Conservation (phyloP, 2,113 vertebrate genomes). For the Melanostigma gelatinosum region DNA sequence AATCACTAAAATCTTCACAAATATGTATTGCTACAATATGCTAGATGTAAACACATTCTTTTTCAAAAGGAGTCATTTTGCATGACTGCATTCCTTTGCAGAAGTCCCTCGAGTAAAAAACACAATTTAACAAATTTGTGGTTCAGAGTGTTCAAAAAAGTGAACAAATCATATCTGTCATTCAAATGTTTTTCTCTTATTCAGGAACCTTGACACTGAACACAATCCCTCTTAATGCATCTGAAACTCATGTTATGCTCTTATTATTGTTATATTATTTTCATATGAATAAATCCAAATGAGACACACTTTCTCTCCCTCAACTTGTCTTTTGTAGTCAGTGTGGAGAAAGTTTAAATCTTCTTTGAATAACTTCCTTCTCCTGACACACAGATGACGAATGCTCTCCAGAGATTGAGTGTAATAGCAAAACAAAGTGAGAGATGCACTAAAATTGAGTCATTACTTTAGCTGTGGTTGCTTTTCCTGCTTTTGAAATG, state of each 20-base stretch:
- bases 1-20: constrained; percentile 48
- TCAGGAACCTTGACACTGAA: constrained; percentile 45
- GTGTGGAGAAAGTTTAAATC: constrained; percentile 4
- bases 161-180: constrained; percentile 28
- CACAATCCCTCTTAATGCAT: constrained; percentile 60
- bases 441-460: constrained; percentile 30
- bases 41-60: constrained; percentile 8
- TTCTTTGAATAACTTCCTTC: constrained; percentile 27
- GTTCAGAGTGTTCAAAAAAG: constrained; percentile 39
- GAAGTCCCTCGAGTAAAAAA: constrained; percentile 40
- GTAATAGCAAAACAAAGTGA: constrained; percentile 31
- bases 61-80: constrained; percentile 33
- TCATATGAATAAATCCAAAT: constrained; percentile 81
- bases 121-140: constrained; percentile 36
- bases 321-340: constrained; percentile 28
- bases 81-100: constrained; percentile 64
- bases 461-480: constrained; percentile 35
- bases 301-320: constrained; percentile 38
- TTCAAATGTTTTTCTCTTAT: constrained; percentile 39
- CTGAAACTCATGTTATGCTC: constrained; percentile 65
- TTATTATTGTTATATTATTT: constrained; percentile 80
- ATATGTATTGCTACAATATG: constrained; percentile 50
- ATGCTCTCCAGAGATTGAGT: constrained; percentile 40
- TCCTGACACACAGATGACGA: constrained; percentile 57
- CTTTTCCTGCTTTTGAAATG: constrained; percentile 40